Evolutionary conservation across 2,797 vertebrate species (phyloP), one percentile per base, ranked within the genome.

Genomic region (Sebastes minor): DNA sequence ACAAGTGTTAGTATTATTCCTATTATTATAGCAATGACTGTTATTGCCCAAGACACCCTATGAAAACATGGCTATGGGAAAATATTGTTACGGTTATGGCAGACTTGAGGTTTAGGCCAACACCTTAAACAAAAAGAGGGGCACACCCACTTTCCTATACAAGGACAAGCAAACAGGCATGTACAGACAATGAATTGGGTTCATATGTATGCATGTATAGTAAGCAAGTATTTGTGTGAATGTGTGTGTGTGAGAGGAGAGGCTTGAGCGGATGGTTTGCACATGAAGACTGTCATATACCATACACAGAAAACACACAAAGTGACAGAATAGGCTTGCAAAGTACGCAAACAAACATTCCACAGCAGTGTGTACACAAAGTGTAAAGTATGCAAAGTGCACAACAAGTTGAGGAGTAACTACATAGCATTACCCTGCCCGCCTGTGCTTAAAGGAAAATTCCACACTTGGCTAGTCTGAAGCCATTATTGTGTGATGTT

Each of bases 1-100:
- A 93, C 86, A 82, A 89, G 86, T 89, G 86, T 89, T 90, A 89
- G 90, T 80, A 90, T 88, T 92, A 88, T 88, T 89, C 73, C 81
- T 88, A 93, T 91, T 90, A 94, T 91, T 88, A 83, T 73, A 86
- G 84, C 69, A 79, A 84, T 86, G 78, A 80, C 81, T 90, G 86
- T 84, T 90, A 83, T 87, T 91, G 90, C 86, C 75, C 83, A 92
- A 93, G 86, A 89, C 76, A 81, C 73, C 63, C 61, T 72, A 71
- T 82, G 83, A 92, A 91, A 90, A 84, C 79, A 86, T 35, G 9
- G 67, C 59, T 80, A 52, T 85, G 85, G 86, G 85, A 94, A 93
- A 83, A 90, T 82, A 85, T 32, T 85, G 60, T 71, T 75, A 65
- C 76, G 75, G 69, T 81, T 76, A 83, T 78, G 65, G 60, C 49